Base-by-base conservation (phyloP, 2,888 invertebrate genomes). In the Drosophila hamatofila region DNA sequence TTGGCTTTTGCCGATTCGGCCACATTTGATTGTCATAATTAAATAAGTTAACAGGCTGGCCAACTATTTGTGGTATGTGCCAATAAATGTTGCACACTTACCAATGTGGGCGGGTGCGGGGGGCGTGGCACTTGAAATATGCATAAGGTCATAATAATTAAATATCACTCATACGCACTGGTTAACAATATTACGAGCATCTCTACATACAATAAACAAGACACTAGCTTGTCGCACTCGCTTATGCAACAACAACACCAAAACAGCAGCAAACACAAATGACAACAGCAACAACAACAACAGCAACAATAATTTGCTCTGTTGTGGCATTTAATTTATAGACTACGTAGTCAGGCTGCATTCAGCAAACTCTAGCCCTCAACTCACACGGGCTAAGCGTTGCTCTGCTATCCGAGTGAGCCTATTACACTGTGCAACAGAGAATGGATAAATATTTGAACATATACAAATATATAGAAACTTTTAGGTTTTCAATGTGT, bases 131-230 rank as follows among this genome's bases (percentile, higher is more conserved):
- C 63, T 69, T 55, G 60, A 73, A 71, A 71, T 73, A 72, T 81
- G 73, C 77, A 46, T 67, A 55, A 62, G 79, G 79, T 76, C 81
- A 81, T 81, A 70, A 81, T 81, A 81, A 81, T 81, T 81, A 81
- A 78, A 81, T 81, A 81, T 81, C 81, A 81, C 79, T 81, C 81
- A 81, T 78, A 81, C 79, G 81, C 81, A 81, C 71, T 78, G 79
- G 75, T 81, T 76, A 81, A 81, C 81, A 81, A 68, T 72, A 56
- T 78, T 68, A 69, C 67, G 48, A 74, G 55, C 60, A 61, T 30
- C 71, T 49, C 46, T 48, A 72, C 60, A 66, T 54, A 58, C 55
- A 82, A 73, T 82, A 81, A 84, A 84, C 81, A 82, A 72, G 72
- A 62, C 70, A 79, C 79, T 75, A 75, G 66, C 75, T 66, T 74